A percentile compares a stretch with the other conserved stretches of the same genome.
These are phyloP conservation scores for Ernsta delagoae DNA, from an alignment of 2,888 invertebrate species.

Conservation along the genomic window DNA sequence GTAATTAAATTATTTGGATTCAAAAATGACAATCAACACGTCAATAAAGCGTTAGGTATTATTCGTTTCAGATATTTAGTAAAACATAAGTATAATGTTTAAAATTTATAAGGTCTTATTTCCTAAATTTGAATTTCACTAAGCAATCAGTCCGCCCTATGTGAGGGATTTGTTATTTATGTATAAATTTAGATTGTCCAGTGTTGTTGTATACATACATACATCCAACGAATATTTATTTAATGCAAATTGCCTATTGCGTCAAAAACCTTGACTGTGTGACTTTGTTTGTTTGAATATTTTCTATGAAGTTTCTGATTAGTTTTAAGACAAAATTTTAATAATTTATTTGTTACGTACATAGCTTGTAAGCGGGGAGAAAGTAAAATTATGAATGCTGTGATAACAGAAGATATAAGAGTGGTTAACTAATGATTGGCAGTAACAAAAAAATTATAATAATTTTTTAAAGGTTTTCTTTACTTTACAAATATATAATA, in stretches of 20 bases:
- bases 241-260: background rate
- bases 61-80: no score
- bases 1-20: background rate
- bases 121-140: background rate
- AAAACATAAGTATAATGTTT: no score
- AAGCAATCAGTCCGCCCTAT: constrained; percentile 50
- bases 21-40: no score
- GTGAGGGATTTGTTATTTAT: background rate
- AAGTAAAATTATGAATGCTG: constrained; percentile 69
- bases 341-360: constrained; percentile 54
- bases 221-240: constrained; percentile 4
- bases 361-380: constrained; percentile 66
- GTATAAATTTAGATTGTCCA: constrained; percentile 7
- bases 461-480: background rate
- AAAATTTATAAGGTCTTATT: background rate
- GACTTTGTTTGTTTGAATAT: constrained; percentile 36
- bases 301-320: constrained; percentile 53
- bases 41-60: background rate
- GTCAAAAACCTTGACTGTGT: background rate
- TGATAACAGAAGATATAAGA: constrained; percentile 70
- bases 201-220: background rate
- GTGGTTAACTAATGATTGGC: constrained; percentile 51
- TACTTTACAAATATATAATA: background rate
- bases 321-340: constrained; percentile 58
- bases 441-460: constrained; percentile 37